Evolutionary conservation across 2,888 invertebrate genomes (phyloP).

Genomic region (Phaonia tiefii): DNA sequence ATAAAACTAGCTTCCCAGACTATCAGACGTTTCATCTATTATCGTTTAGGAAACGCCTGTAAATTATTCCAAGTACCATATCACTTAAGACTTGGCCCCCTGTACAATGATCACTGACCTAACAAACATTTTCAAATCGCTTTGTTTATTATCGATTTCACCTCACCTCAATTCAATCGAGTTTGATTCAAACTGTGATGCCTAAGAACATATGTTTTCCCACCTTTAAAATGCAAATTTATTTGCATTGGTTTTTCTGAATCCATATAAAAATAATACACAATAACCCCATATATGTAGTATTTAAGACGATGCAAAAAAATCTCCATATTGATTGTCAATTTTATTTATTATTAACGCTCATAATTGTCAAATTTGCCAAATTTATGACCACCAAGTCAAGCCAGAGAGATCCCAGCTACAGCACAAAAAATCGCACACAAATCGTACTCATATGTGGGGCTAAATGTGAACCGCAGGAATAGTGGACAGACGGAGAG

Average conservation of each 20-base stretch:
- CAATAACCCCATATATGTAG: not conserved
- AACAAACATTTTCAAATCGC: slow-evolving; percentile 17
- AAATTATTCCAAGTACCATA: too few relatives aligned
- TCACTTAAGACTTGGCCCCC: too few relatives aligned
- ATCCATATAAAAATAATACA: not conserved
- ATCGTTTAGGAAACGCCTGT: too few relatives aligned
- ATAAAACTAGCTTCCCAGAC: too few relatives aligned
- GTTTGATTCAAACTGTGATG: not conserved
- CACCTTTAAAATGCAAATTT: slow-evolving; percentile 53
- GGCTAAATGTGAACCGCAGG: slow-evolving; percentile 5
- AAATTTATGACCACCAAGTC: slow-evolving; percentile 73
- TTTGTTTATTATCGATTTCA: slow-evolving; percentile 3
- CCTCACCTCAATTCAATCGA: slow-evolving; percentile 23
- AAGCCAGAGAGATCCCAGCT: too few relatives aligned
- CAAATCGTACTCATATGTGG: slow-evolving; percentile 16
- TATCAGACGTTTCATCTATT: too few relatives aligned
- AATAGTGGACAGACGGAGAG: not conserved
- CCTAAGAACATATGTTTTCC: slow-evolving; percentile 58
- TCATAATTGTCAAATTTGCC: slow-evolving; percentile 80
- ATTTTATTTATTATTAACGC: slow-evolving; percentile 80
- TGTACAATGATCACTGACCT: not conserved
- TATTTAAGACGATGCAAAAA: slow-evolving; percentile 7
- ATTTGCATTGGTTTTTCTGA: not conserved
- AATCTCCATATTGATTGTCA: slow-evolving; percentile 77
- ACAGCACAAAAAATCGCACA: slow-evolving; percentile 37